These are phyloP conservation scores for Tadarida brasiliensis DNA, from an alignment of 2,797 vertebrate genomes.

Conservation along the genomic window DNA sequence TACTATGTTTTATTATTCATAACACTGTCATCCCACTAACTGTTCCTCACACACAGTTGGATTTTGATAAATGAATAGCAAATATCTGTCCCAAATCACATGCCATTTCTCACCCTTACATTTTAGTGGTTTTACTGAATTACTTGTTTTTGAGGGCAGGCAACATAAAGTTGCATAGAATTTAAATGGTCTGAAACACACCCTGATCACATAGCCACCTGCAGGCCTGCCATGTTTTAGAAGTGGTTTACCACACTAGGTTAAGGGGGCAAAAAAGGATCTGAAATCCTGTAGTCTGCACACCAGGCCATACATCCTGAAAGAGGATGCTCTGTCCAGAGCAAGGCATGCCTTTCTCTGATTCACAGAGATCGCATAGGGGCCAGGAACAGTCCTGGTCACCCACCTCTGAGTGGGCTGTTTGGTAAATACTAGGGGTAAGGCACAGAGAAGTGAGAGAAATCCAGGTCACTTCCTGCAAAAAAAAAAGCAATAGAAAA, in stretches of 20 bases:
- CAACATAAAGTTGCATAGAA: background rate
- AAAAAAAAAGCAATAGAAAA: slow-evolving; percentile 55
- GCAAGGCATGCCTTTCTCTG: background rate
- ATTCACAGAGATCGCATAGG: background rate
- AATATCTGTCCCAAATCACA: slow-evolving; percentile 63
- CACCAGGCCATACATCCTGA: background rate
- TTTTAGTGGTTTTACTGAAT: slow-evolving; percentile 77
- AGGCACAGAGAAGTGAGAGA: slow-evolving; percentile 14
- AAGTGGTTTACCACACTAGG: background rate
- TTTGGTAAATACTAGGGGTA: background rate
- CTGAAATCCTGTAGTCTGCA: slow-evolving; percentile 36
- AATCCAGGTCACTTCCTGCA: background rate
- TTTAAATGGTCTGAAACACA: slow-evolving; percentile 61
- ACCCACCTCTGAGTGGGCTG: background rate
- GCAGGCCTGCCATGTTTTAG: background rate
- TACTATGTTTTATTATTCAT: slow-evolving; percentile 77
- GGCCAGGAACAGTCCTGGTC: background rate
- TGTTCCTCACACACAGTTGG: background rate
- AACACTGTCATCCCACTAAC: background rate
- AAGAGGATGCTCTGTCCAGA: background rate
- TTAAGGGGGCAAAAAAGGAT: background rate
- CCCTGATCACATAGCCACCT: background rate
- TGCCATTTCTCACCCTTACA: slow-evolving; percentile 57
- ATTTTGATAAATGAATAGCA: slow-evolving; percentile 66
- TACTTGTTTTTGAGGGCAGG: slow-evolving; percentile 6